phyloP scores from a whole-genome alignment of 92 coral and sea anemone genomes.

The Virgularia gustaviana region DNA sequence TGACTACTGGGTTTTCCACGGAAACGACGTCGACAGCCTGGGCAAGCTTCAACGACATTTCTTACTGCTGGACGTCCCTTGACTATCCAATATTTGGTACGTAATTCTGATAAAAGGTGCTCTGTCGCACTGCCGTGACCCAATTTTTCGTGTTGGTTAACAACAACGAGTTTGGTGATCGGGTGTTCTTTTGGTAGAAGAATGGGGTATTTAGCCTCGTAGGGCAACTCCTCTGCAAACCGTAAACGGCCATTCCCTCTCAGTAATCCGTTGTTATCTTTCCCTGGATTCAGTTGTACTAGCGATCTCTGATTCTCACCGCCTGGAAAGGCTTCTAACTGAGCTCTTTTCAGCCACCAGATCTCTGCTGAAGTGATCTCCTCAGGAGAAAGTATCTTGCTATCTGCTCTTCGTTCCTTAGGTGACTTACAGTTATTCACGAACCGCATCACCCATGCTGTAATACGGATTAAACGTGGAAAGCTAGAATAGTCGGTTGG shows the following conservation, averaged over 20 bases:
- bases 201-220: slow-evolving; percentile 21
- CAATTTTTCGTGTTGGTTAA: slow-evolving; percentile 40
- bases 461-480: slow-evolving; percentile 30
- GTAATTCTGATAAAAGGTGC: slow-evolving; percentile 40
- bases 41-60: slow-evolving; percentile 8
- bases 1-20: slow-evolving; percentile 25
- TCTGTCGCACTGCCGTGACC: slow-evolving; percentile 50
- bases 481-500: not conserved
- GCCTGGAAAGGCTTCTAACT: slow-evolving; percentile 9
- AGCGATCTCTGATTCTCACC: slow-evolving; percentile 9
- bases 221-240: slow-evolving; percentile 38
- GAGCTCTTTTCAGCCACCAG: slow-evolving; percentile 30
- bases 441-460: slow-evolving; percentile 23
- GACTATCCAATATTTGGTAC: slow-evolving; percentile 44
- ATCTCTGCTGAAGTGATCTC: not conserved
- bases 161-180: slow-evolving; percentile 11
- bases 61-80: slow-evolving; percentile 42
- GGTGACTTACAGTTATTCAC: not conserved
- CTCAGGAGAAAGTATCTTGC: not conserved
- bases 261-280: slow-evolving; percentile 27
- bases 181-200: slow-evolving; percentile 37
- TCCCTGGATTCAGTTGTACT: slow-evolving; percentile 10
- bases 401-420: not conserved
- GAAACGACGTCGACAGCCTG: slow-evolving; percentile 36
- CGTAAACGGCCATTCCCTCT: slow-evolving; percentile 42